phyloP scores from a whole-genome alignment of 1,140 invertebrate species.

The Aricia agestis region DNA sequence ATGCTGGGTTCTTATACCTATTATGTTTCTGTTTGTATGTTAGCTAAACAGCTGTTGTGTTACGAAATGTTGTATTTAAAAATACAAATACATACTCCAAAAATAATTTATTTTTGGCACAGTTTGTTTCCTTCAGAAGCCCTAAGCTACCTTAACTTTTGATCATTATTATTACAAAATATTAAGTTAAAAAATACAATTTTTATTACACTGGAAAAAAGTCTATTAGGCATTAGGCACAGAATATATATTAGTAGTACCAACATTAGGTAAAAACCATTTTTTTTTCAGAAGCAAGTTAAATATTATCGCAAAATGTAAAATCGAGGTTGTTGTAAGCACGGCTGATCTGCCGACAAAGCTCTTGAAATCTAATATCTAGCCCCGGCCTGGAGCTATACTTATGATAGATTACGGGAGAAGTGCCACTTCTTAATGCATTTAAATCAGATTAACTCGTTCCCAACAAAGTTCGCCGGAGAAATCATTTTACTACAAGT shows the following conservation, averaged over 20 bases:
- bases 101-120: too few relatives aligned
- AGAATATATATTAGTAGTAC: too few relatives aligned
- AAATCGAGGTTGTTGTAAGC: neutral
- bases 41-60: neutral
- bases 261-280: too few relatives aligned
- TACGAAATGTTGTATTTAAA: too few relatives aligned
- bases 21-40: neutral
- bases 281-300: too few relatives aligned
- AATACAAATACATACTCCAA: too few relatives aligned
- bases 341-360: neutral
- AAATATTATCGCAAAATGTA: neutral
- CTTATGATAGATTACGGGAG: neutral
- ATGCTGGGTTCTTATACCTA: neutral
- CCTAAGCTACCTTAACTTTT: too few relatives aligned
- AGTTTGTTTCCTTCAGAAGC: too few relatives aligned
- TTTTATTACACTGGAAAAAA: too few relatives aligned
- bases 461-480: neutral
- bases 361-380: constrained; percentile 3
- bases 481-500: neutral
- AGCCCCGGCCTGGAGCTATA: neutral
- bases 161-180: too few relatives aligned
- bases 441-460: constrained; percentile 1
- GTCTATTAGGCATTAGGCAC: too few relatives aligned
- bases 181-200: too few relatives aligned
- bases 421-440: neutral